Conservation (phyloP, 2,797 vertebrate species). For the Phrynocephalus guinanensis region DNA sequence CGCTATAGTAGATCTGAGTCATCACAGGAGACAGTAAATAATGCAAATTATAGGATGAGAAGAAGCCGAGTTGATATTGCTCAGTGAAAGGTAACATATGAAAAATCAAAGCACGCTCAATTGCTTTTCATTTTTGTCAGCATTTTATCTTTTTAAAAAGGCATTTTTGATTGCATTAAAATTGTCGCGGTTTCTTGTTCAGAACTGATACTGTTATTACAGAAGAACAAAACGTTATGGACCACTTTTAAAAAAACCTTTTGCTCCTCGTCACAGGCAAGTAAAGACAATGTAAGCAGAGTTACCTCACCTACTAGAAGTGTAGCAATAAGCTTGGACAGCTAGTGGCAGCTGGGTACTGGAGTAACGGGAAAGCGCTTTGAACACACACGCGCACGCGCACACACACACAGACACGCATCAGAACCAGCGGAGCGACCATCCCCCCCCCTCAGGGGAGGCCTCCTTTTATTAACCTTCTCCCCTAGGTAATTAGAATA, state of each 20-base stretch:
- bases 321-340: too few relatives aligned
- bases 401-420: too few relatives aligned
- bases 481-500: too few relatives aligned
- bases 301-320: neutral
- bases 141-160: neutral
- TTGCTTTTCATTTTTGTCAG: neutral
- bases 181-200: neutral
- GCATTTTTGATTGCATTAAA: neutral
- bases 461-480: too few relatives aligned
- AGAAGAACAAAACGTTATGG: neutral
- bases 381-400: too few relatives aligned
- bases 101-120: constrained; percentile 5
- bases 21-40: constrained; percentile 13
- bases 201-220: neutral
- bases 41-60: constrained; percentile 24
- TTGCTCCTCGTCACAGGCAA: neutral
- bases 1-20: neutral
- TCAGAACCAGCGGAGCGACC: too few relatives aligned
- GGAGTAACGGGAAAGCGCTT: too few relatives aligned
- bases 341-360: too few relatives aligned
- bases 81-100: neutral
- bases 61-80: neutral
- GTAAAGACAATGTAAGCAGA: neutral
- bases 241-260: neutral
- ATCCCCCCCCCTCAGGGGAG: too few relatives aligned